Percentiles rank a stretch among this genome's conserved stretches.
These are phyloP conservation scores for Girardia tigrina DNA, from an alignment of 2,888 invertebrate species.

Conservation along the genomic window DNA sequence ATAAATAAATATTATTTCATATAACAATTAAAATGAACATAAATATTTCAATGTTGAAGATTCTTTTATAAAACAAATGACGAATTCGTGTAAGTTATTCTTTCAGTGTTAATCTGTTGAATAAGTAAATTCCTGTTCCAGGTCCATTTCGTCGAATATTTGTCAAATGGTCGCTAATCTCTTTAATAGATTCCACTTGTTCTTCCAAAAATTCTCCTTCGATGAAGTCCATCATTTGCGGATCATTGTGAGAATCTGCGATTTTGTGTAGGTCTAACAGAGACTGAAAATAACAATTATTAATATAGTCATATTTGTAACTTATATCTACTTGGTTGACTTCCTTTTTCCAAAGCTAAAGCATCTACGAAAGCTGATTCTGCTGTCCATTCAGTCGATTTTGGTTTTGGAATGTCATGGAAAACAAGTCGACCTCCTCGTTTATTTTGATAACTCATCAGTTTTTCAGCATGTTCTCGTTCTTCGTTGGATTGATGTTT, in stretches of 20 bases:
- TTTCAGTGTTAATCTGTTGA: background rate
- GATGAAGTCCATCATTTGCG: slow-evolving; percentile 61
- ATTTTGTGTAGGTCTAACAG: slow-evolving; percentile 59
- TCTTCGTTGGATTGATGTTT: slow-evolving; percentile 26
- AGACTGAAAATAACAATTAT: slow-evolving; percentile 40
- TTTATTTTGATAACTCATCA: slow-evolving; percentile 56
- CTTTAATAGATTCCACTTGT: slow-evolving; percentile 56
- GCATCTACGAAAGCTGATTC: slow-evolving; percentile 63
- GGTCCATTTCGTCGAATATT: slow-evolving; percentile 58
- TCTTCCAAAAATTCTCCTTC: slow-evolving; percentile 57
- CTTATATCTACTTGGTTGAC: slow-evolving; percentile 58
- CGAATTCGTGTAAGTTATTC: too few species aligned
- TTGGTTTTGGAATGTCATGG: slow-evolving; percentile 54
- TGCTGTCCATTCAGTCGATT: slow-evolving; percentile 59
- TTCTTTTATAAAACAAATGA: too few species aligned
- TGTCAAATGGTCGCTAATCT: slow-evolving; percentile 61
- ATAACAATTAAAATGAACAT: too few species aligned
- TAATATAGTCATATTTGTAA: background rate
- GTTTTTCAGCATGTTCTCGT: slow-evolving; percentile 32
- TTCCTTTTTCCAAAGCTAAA: slow-evolving; percentile 61
- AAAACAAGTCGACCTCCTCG: slow-evolving; percentile 64
- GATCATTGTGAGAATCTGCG: slow-evolving; percentile 59
- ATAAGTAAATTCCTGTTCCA: slow-evolving; percentile 53
- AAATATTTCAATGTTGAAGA: too few species aligned
- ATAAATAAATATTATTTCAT: too few species aligned